Percentiles rank a stretch among this genome's conserved stretches.
Evolutionary conservation across 92 coral and sea anemone species (phyloP).

Genomic region (Epizoanthus fatuus): DNA sequence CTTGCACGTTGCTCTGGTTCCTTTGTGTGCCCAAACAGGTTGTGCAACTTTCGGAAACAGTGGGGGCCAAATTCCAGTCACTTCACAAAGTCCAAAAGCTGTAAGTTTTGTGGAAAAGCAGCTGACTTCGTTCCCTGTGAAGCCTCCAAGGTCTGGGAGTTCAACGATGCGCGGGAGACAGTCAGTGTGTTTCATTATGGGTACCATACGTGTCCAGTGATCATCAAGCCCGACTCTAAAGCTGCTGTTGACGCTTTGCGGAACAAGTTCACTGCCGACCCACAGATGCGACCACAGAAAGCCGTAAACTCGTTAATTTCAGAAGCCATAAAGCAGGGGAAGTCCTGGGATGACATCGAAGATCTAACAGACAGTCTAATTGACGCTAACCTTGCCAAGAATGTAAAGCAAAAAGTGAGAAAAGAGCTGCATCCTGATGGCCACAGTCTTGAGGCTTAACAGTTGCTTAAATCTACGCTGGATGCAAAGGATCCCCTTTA

Average conservation of each 20-base stretch:
- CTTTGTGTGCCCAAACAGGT: conserved; percentile 15
- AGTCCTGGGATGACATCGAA: conserved; percentile 31
- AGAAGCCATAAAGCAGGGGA: conserved; percentile 29
- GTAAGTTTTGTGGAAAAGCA: conserved; percentile 39
- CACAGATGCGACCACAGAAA: conserved; percentile 32
- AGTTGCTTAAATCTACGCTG: conserved; percentile 15
- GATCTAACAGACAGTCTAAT: conserved; percentile 36
- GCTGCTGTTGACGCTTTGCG: conserved; percentile 13
- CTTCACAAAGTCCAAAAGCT: conserved; percentile 24
- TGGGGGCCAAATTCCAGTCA: conserved; percentile 42
- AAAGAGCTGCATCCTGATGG: conserved; percentile 43
- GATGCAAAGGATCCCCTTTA: conserved; percentile 39
- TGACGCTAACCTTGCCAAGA: conserved; percentile 12
- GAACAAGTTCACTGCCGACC: conserved; percentile 30
- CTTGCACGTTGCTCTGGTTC: conserved; percentile 49
- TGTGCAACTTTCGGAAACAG: conserved; percentile 40
- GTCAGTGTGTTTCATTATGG: conserved; percentile 46
- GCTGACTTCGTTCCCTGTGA: conserved; percentile 17
- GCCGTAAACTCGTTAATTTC: conserved; percentile 29
- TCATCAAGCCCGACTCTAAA: conserved; percentile 28
- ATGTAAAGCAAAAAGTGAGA: conserved; percentile 41
- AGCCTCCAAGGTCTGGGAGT: conserved; percentile 47
- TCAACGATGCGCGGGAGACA: conserved; percentile 24
- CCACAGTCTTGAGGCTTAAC: conserved; percentile 54
- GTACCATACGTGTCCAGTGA: conserved; percentile 30